Percentiles rank a stretch among this genome's conserved stretches.
Evolutionary conservation across 2,888 invertebrate genomes (phyloP).

Genomic region (Smittia sp.): DNA sequence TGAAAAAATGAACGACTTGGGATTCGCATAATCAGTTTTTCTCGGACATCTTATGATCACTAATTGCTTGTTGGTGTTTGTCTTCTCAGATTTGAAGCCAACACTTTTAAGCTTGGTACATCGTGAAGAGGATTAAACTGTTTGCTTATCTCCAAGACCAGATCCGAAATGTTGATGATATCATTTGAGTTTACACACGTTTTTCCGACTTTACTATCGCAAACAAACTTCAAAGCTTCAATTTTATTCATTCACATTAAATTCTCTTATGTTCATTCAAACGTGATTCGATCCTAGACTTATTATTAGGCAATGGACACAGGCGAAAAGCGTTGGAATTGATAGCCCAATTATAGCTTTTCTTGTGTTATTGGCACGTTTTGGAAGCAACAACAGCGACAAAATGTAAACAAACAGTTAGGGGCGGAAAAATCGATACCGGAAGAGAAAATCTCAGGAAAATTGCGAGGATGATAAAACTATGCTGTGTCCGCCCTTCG

Average conservation of each 20-base stretch:
- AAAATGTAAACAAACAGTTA: conserved; percentile 32
- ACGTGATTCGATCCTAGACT: background rate
- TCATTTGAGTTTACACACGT: no score
- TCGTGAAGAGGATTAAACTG: no score
- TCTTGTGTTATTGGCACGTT: background rate
- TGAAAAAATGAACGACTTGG: background rate
- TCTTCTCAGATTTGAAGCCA: no score
- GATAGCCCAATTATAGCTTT: background rate
- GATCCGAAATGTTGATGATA: no score
- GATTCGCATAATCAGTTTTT: background rate
- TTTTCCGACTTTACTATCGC: no score
- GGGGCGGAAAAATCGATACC: conserved; percentile 32
- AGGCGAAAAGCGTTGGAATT: background rate
- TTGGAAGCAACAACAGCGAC: background rate
- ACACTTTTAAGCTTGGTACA: no score
- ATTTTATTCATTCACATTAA: no score
- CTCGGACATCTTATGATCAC: background rate
- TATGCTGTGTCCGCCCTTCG: no score
- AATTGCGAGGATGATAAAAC: no score
- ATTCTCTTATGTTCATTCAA: background rate
- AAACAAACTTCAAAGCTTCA: no score
- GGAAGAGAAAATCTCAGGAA: background rate
- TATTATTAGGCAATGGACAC: background rate
- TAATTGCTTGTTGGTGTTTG: no score
- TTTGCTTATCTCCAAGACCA: no score